Percentiles rank a stretch among this genome's conserved stretches.
These are phyloP conservation scores for Aurelia coerulea DNA, from an alignment of 30 jellyfish, hydroid and myxozoan genomes.

Conservation along the genomic window DNA sequence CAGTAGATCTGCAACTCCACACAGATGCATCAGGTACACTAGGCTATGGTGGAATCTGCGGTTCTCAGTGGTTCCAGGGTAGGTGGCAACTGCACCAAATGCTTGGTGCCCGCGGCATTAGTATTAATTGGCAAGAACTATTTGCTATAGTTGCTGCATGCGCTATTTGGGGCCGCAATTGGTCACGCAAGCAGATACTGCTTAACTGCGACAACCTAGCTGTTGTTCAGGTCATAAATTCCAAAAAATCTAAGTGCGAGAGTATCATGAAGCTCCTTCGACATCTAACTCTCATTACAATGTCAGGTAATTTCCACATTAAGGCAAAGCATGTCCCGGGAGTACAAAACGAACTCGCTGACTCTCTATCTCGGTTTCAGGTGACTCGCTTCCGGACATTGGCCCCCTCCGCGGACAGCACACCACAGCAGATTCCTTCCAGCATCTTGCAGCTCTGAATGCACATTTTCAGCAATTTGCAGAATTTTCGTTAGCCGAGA, in stretches of 20 bases:
- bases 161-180: too few relatives aligned
- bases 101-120: not conserved
- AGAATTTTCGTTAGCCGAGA: not conserved
- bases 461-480: not conserved
- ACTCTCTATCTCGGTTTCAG: conserved; percentile 15
- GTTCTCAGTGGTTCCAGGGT: conserved; percentile 6
- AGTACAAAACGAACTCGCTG: conserved; percentile 1
- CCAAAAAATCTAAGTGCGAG: not conserved
- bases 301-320: not conserved
- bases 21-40: too few relatives aligned
- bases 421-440: not conserved
- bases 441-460: not conserved
- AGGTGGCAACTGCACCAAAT: conserved; percentile 7
- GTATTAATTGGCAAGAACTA: not conserved
- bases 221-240: conserved; percentile 6
- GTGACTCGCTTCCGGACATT: conserved; percentile 3
- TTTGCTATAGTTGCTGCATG: too few relatives aligned
- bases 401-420: conserved; percentile 5
- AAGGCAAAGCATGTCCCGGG: conserved; percentile 15
- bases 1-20: too few relatives aligned
- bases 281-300: not conserved
- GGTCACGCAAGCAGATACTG: too few relatives aligned
- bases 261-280: conserved; percentile 1
- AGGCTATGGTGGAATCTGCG: too few relatives aligned
- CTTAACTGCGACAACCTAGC: conserved; percentile 1